Conservation (phyloP, 2,888 invertebrate species). For the Exocentrus adspersus region DNA sequence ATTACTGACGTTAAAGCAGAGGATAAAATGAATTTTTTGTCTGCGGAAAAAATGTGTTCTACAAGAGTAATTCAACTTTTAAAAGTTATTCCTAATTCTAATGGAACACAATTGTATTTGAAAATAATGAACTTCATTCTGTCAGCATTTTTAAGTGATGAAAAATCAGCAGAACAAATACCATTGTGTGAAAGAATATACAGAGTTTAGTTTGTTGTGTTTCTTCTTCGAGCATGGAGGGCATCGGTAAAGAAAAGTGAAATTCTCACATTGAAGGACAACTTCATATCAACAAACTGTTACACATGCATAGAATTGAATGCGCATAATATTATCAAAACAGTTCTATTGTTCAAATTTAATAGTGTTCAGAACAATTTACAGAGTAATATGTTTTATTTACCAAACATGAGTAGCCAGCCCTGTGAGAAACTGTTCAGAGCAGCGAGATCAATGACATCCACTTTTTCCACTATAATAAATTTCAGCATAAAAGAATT, state of each 20-base stretch:
- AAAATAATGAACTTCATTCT: slow-evolving; percentile 2
- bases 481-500: slow-evolving; percentile 3
- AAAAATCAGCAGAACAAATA: no score
- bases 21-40: slow-evolving; percentile 22
- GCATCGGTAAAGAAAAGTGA: slow-evolving; percentile 3
- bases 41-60: slow-evolving; percentile 6
- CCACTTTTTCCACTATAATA: not conserved
- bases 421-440: not conserved
- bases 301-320: slow-evolving; percentile 2
- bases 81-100: not conserved
- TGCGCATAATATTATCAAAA: not conserved
- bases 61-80: slow-evolving; percentile 2
- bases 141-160: slow-evolving; percentile 5
- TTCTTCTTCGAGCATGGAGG: slow-evolving; percentile 15
- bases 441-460: not conserved
- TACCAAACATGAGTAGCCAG: not conserved
- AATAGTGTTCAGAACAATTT: no score
- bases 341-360: no score
- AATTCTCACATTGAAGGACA: slow-evolving; percentile 7
- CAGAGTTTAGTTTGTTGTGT: slow-evolving; percentile 4
- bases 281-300: slow-evolving; percentile 13
- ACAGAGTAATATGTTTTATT: no score
- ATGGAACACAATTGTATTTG: not conserved
- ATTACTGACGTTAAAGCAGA: slow-evolving; percentile 2
- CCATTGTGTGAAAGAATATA: not conserved